Conservation (phyloP, 2,888 invertebrate species). For the Caenorhabditis macrosperma region DNA sequence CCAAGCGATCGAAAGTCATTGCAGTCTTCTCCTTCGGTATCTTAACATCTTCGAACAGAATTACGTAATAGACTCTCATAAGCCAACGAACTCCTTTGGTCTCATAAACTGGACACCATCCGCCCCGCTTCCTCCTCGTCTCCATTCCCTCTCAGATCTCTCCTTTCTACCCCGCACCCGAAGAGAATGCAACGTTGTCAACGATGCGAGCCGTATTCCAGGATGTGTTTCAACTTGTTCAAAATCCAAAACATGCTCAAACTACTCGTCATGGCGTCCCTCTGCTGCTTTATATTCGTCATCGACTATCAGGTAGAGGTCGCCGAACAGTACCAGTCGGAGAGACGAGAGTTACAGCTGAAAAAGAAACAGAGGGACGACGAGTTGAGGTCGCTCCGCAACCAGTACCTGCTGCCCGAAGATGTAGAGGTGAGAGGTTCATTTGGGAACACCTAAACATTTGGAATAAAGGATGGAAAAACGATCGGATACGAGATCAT, state of each 20-base stretch:
- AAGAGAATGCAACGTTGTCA: conserved; percentile 16
- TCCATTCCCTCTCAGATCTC: too few relatives aligned
- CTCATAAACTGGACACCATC: conserved; percentile 30
- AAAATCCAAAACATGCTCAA: conserved; percentile 40
- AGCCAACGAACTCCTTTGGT: conserved; percentile 7
- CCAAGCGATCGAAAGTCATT: too few relatives aligned
- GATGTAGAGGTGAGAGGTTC: conserved; percentile 33
- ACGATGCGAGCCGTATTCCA: conserved; percentile 11
- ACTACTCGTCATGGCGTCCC: conserved; percentile 18
- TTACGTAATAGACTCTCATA: conserved; percentile 4
- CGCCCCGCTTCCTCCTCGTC: not conserved
- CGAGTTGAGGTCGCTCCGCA: conserved; percentile 21
- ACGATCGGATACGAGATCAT: conserved; percentile 49
- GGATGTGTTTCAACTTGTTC: conserved; percentile 26
- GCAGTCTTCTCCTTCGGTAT: not conserved
- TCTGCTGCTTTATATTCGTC: conserved; percentile 30
- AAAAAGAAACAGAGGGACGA: conserved; percentile 24
- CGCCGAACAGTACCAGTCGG: too few relatives aligned
- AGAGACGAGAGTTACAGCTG: conserved; percentile 27
- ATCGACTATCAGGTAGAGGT: conserved; percentile 37
- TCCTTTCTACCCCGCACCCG: too few relatives aligned
- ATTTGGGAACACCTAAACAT: not conserved
- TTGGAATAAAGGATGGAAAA: conserved; percentile 23
- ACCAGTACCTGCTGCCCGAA: conserved; percentile 23
- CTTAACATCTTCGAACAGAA: not conserved